phyloP scores from a whole-genome alignment of 2,113 vertebrate species.

The Hydrolagus affinis region DNA sequence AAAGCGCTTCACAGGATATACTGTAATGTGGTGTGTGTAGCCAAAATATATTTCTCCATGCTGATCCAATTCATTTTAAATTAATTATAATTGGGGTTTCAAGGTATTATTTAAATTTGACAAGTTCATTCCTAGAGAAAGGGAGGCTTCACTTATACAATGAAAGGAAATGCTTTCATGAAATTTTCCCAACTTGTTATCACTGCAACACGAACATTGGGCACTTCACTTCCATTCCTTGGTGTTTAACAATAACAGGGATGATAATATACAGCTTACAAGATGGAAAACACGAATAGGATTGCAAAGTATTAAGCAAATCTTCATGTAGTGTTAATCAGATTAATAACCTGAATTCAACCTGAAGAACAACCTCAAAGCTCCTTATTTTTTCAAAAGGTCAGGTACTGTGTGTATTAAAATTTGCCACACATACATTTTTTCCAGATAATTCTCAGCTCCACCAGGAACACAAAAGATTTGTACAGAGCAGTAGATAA shows the following conservation, averaged over 20 bases:
- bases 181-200: background rate
- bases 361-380: background rate
- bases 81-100: too few relatives aligned
- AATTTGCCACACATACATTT: background rate
- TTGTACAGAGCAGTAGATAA: background rate
- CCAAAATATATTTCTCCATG: too few relatives aligned
- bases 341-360: background rate
- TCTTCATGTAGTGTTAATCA: background rate
- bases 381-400: background rate
- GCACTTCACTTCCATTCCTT: background rate
- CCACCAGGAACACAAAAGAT: background rate
- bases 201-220: too few relatives aligned
- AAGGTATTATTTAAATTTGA: background rate
- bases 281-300: constrained; percentile 1
- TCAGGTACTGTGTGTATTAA: background rate
- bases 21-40: too few relatives aligned
- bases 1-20: too few relatives aligned
- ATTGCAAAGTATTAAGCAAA: background rate
- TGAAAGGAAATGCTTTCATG: background rate
- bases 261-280: background rate
- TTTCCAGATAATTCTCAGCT: background rate
- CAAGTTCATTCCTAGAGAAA: background rate
- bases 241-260: constrained; percentile 11
- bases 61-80: too few relatives aligned
- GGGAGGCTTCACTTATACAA: background rate